Evolutionary conservation across 2,888 invertebrate genomes (phyloP), one percentile per base, ranked within the genome.

Genomic region (Cryptus viduatorius): DNA sequence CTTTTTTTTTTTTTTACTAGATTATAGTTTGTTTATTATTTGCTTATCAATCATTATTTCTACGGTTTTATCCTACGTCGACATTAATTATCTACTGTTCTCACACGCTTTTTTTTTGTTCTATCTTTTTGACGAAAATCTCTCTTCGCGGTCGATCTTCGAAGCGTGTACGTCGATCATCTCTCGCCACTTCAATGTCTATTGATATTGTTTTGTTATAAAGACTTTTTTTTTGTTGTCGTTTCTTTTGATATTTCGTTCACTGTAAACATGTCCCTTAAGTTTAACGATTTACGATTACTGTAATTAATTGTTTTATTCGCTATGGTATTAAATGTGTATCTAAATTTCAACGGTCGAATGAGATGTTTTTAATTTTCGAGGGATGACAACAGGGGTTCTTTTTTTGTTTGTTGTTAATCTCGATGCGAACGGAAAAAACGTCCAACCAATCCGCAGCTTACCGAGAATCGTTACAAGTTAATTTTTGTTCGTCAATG

Each of bases 211-310:
- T 53, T 44, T 59, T 68, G 65, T 71, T 37, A 64, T 81, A 67
- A 68, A 65, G 29, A 64, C 16, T 76, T 61, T 61, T 65, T 71
- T 71, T 7, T 76, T 76, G 53, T 53, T 50, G 46, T 77, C 59
- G 72, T 72, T 71, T 48, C 46, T 80, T 81, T 83, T 85, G 79
- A 80, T 85, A 85, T 85, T 85, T 80, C 77, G 80, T 80, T 85
- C 83, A 83, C 81, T 78, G 82, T 79, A 80, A 85, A 85, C 83
- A 85, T 80, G 83, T 80, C 80, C 68, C 80, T 83, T 85, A 85
- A 56, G 59, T 59, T 56, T 80, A 77, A 79, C 78, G 72, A 42
- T 72, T 83, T 73, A 80, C 69, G 67, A 65, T 83, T 84, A 77
- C 42, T 42, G 29, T 61, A 83, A 56, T 69, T 48, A 42, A 73